Evolutionary conservation across 2,888 invertebrate species (phyloP).

Genomic region (Chymomyza amoena): DNA sequence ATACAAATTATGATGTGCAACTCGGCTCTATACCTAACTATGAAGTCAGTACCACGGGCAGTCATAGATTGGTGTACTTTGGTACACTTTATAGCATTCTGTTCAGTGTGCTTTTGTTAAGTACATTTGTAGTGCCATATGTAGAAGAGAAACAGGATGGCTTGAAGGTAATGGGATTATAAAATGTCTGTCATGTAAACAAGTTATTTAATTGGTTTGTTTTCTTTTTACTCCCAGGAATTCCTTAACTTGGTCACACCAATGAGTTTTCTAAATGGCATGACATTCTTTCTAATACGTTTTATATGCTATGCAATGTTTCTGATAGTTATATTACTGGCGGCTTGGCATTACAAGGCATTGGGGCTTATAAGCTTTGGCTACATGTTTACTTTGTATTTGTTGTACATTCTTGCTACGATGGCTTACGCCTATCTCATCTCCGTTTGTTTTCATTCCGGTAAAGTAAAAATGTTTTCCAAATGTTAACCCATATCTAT

Average conservation of each 20-base stretch:
- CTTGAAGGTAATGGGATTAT: constrained; percentile 78
- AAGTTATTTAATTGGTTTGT: background rate
- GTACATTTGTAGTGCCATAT: constrained; percentile 80
- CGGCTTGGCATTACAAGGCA: constrained; percentile 60
- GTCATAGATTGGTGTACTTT: constrained; percentile 60
- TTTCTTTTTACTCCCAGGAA: constrained; percentile 40
- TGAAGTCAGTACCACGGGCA: constrained; percentile 48
- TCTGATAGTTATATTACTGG: constrained; percentile 43
- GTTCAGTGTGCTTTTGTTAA: constrained; percentile 68
- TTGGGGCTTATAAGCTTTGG: constrained; percentile 52
- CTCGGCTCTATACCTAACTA: constrained; percentile 67
- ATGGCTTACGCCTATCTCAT: constrained; percentile 77
- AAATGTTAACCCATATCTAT: background rate
- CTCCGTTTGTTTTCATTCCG: constrained; percentile 77
- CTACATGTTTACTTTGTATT: constrained; percentile 61
- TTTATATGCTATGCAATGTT: constrained; percentile 64
- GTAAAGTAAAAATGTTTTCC: constrained; percentile 45
- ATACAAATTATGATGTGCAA: constrained; percentile 46
- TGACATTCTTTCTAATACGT: constrained; percentile 75
- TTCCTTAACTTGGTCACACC: constrained; percentile 76
- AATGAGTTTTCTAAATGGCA: constrained; percentile 75
- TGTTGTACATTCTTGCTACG: constrained; percentile 68
- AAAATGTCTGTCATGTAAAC: background rate
- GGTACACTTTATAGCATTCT: constrained; percentile 69
- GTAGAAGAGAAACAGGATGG: constrained; percentile 83